A percentile compares a stretch with the other conserved stretches of the same genome.
Evolutionary conservation across 2,113 vertebrate species (phyloP).

Genomic region (Laticauda laticaudata): DNA sequence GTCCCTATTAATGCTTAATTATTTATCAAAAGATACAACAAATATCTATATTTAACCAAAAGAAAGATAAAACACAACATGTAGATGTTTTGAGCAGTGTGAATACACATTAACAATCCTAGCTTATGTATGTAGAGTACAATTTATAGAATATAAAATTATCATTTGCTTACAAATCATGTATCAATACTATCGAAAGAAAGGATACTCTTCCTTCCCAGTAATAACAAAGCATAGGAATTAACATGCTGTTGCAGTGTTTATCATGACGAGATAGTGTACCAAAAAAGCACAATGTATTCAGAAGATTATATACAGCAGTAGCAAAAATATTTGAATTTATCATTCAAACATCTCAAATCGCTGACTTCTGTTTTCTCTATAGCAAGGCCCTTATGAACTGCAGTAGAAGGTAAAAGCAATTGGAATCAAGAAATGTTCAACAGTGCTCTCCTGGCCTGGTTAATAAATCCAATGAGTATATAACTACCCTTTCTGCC

Average conservation of each 20-base stretch:
- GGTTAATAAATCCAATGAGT: constrained; percentile 25
- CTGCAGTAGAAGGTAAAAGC: constrained; percentile 43
- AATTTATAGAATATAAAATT: constrained; percentile 73
- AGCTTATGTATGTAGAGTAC: constrained; percentile 73
- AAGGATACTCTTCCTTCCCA: constrained; percentile 62
- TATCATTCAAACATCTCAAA: constrained; percentile 57
- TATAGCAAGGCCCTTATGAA: constrained; percentile 54
- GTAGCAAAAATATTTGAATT: constrained; percentile 68
- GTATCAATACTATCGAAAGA: constrained; percentile 58
- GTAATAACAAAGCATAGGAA: constrained; percentile 67
- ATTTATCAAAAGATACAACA: constrained; percentile 72
- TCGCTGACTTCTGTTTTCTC: constrained; percentile 45
- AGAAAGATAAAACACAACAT: constrained; percentile 62
- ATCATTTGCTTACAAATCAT: constrained; percentile 72
- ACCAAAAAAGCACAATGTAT: constrained; percentile 63
- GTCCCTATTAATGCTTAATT: constrained; percentile 55
- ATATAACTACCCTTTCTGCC: constrained; percentile 44
- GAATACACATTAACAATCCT: constrained; percentile 74
- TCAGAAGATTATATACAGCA: constrained; percentile 64
- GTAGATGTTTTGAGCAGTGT: constrained; percentile 69
- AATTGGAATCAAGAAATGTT: constrained; percentile 46
- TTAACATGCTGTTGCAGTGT: constrained; percentile 80
- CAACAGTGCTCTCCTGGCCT: constrained; percentile 52
- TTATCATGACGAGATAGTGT: constrained; percentile 65
- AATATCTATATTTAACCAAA: constrained; percentile 62